Evolutionary conservation across 1,140 invertebrate genomes (phyloP).

Genomic region (Samia ricini): DNA sequence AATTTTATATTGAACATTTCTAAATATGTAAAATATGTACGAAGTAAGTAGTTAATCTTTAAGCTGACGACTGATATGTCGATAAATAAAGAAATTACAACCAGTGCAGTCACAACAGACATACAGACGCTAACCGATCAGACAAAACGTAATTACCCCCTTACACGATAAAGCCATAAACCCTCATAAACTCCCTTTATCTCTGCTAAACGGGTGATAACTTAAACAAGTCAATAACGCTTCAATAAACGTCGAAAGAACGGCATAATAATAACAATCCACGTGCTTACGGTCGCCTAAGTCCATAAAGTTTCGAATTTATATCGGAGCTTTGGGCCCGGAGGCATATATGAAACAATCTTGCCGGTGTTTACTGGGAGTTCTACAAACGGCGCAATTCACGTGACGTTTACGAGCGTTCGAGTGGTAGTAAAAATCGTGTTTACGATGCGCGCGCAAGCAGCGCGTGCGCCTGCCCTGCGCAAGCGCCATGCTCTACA

Average conservation of each 20-base stretch:
- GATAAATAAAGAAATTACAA: too few relatives aligned
- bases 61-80: too few relatives aligned
- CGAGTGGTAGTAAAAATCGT: constrained; percentile 75
- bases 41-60: too few relatives aligned
- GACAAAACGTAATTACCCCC: constrained; percentile 38
- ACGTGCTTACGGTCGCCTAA: constrained; percentile 49
- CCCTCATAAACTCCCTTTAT: constrained; percentile 69
- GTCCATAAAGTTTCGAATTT: constrained; percentile 72
- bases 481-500: constrained; percentile 38
- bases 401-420: constrained; percentile 74
- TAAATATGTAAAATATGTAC: too few relatives aligned
- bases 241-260: constrained; percentile 73
- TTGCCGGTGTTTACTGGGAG: constrained; percentile 70
- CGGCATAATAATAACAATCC: constrained; percentile 74
- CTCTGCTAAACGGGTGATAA: constrained; percentile 72
- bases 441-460: constrained; percentile 56
- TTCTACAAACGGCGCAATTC: constrained; percentile 73
- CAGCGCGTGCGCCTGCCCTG: constrained; percentile 42
- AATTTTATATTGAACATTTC: too few relatives aligned
- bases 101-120: constrained; percentile 36
- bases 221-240: constrained; percentile 75
- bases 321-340: constrained; percentile 70
- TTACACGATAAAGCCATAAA: constrained; percentile 70
- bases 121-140: constrained; percentile 41
- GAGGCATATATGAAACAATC: constrained; percentile 73